A percentile compares a stretch with the other conserved stretches of the same genome.
These are phyloP conservation scores for Leptinotarsa tumamoca DNA, from an alignment of 2,888 invertebrate genomes.

Conservation along the genomic window DNA sequence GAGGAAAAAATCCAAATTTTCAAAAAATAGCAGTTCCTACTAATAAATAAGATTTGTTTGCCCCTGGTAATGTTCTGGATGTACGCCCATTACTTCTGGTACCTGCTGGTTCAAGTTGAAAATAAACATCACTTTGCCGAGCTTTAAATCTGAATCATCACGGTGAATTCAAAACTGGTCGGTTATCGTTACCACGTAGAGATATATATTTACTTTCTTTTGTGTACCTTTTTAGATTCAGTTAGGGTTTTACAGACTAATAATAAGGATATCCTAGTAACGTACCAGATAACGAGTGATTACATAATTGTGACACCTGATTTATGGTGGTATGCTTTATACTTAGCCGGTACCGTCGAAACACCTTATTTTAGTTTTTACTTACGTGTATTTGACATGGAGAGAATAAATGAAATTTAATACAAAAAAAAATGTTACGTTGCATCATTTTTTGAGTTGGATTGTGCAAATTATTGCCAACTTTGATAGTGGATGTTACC, in stretches of 20 bases:
- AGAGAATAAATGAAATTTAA: too few species aligned
- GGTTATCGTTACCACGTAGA: constrained; percentile 2
- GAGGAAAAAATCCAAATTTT: background rate
- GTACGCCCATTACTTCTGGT: constrained; percentile 1
- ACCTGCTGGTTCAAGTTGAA: constrained; percentile 16
- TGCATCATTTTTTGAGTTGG: too few species aligned
- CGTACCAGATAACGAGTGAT: background rate
- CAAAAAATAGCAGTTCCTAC: background rate
- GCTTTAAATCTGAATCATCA: constrained; percentile 14
- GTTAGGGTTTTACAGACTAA: background rate
- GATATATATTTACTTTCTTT: background rate
- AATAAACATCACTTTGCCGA: constrained; percentile 18
- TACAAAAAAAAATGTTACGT: too few species aligned
- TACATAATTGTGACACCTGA: background rate
- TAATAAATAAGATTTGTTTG: background rate
- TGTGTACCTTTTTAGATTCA: constrained; percentile 14
- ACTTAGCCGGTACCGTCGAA: background rate
- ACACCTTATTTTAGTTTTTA: background rate
- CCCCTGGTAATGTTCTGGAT: background rate
- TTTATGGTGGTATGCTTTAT: background rate
- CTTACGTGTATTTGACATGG: background rate
- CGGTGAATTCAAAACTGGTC: constrained; percentile 16
- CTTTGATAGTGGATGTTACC: too few species aligned
- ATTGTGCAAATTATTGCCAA: too few species aligned
- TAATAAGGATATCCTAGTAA: constrained; percentile 10